phyloP scores from a whole-genome alignment of 2,888 invertebrate species.

The Drosophila rubida region DNA sequence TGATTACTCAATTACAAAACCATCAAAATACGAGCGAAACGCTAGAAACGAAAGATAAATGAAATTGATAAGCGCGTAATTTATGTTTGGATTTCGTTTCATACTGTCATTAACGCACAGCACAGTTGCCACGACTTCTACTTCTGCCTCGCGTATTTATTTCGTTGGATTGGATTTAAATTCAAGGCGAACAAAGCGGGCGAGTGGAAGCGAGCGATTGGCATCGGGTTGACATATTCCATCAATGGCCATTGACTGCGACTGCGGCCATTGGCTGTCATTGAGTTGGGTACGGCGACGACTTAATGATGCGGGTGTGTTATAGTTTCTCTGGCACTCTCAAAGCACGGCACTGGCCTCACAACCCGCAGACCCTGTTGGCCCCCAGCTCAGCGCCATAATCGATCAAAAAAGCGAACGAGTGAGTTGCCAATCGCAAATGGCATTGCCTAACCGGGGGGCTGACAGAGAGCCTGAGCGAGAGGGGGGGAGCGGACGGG shows the following conservation, averaged over 20 bases:
- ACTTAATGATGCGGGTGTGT: slow-evolving; percentile 33
- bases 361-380: neutral
- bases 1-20: slow-evolving; percentile 82
- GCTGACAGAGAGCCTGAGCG: no score
- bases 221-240: slow-evolving; percentile 19
- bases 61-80: slow-evolving; percentile 81
- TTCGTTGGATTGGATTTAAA: slow-evolving; percentile 20
- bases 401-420: slow-evolving; percentile 64
- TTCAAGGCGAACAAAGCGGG: neutral
- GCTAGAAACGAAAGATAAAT: slow-evolving; percentile 70
- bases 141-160: slow-evolving; percentile 8
- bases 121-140: slow-evolving; percentile 58
- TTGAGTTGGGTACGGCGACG: slow-evolving; percentile 19
- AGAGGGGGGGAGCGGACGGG: slow-evolving; percentile 12
- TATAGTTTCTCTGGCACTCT: neutral
- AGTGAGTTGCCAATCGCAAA: slow-evolving; percentile 40
- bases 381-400: slow-evolving; percentile 25
- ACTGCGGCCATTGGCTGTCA: slow-evolving; percentile 19
- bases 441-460: slow-evolving; percentile 31
- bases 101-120: slow-evolving; percentile 79
- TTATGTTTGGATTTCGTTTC: slow-evolving; percentile 82
- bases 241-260: slow-evolving; percentile 21
- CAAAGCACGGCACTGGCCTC: neutral
- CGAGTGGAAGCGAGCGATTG: neutral
- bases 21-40: slow-evolving; percentile 71